Base-by-base conservation (phyloP, 2,888 invertebrate species). In the Hydrotaea cyrtoneurina region DNA sequence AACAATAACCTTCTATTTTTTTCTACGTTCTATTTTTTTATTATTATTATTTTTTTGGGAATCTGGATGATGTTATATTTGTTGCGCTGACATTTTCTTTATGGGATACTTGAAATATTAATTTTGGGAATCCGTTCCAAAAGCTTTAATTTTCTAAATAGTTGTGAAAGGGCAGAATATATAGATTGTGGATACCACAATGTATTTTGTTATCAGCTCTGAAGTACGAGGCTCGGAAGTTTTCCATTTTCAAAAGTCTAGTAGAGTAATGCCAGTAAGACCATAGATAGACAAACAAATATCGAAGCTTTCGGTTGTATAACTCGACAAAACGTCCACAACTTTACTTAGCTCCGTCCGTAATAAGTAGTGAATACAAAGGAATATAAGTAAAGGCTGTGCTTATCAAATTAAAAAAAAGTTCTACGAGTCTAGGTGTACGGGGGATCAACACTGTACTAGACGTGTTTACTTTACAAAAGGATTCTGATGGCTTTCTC, bases 381-480 rank as follows among this genome's bases (percentile, higher is more conserved):
- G 19, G 13, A 23, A 59, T 26, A 43, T 26, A 74, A 43, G 46
- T 59, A 59, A 74, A 59, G 74, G 62, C 39, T 46, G 59, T 43
- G n/a, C 43, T n/a, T 13, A 59, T 7, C 43, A 43, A 59, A 57
- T 62, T n/a, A n/a, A 59, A 57, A 59, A 74, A 74, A 74, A 46
- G 43, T n/a, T 43, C 36, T 36, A 1, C 19, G 23, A 53, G 39
- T 39, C 17, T 59, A 0, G 23, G 69, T 26, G 19, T 36, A 36
- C 8, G 36, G n/a, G n/a, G n/a, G n/a, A n/a, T n/a, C n/a, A n/a
- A n/a, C n/a, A n/a, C n/a, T n/a, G n/a, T n/a, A n/a, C n/a, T n/a
- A n/a, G n/a, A n/a, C n/a, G n/a, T n/a, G 31, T 31, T 31, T 59
- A 43, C 43, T 10, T 10, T 39, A 43, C 13, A 8, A 50, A 15